Conservation (phyloP, 2,888 invertebrate species). For the Deladenus siricidicola region DNA sequence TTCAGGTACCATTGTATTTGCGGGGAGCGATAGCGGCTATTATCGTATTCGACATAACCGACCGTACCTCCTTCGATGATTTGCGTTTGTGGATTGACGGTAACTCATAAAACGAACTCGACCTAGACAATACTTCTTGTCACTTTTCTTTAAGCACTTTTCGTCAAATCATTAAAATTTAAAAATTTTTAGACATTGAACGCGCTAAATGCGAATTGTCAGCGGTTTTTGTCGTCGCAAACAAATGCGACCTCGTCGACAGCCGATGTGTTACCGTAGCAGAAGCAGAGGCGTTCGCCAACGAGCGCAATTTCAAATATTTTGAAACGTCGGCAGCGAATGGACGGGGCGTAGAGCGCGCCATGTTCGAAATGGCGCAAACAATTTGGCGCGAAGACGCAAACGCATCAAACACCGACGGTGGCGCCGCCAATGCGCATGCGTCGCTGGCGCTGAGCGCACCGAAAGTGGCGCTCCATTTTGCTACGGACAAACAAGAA, state of each 20-base stretch:
- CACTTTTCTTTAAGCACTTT: background rate
- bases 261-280: constrained; percentile 16
- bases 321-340: constrained; percentile 33
- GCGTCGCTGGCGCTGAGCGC: too few relatives aligned
- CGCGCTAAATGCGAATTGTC: constrained; percentile 9
- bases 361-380: constrained; percentile 23
- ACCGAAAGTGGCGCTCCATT: too few relatives aligned
- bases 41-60: constrained; percentile 39
- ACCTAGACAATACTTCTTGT: background rate
- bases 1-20: constrained; percentile 33
- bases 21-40: constrained; percentile 31
- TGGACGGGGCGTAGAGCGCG: constrained; percentile 30
- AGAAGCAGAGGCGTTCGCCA: constrained; percentile 27
- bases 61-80: constrained; percentile 29
- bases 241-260: constrained; percentile 28
- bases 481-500: too few relatives aligned
- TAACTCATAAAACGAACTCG: too few relatives aligned
- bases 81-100: constrained; percentile 32
- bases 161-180: background rate
- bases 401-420: too few relatives aligned
- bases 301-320: constrained; percentile 23
- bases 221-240: constrained; percentile 25
- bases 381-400: constrained; percentile 3
- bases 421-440: too few relatives aligned
- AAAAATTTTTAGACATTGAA: constrained; percentile 14